Conservation (phyloP, 2,888 invertebrate genomes). For the Trachelus stipa region DNA sequence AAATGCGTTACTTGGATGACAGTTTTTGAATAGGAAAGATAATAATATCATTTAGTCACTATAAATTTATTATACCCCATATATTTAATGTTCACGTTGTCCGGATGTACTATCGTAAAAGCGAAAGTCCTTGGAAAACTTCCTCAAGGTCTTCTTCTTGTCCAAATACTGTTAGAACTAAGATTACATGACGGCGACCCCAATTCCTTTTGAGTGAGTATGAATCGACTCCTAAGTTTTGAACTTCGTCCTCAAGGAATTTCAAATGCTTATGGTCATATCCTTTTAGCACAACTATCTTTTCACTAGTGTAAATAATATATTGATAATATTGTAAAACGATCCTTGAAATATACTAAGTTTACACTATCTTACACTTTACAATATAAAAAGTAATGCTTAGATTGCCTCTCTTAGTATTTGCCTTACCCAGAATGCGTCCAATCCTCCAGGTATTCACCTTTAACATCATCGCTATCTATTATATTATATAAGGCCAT, state of each 20-base stretch:
- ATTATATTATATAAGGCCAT: slow-evolving; percentile 37
- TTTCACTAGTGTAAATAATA: slow-evolving; percentile 29
- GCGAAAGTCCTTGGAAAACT: slow-evolving; percentile 59
- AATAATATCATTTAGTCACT: not conserved
- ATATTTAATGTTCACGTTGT: not conserved
- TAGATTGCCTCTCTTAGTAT: not conserved
- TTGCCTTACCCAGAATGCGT: slow-evolving; percentile 37
- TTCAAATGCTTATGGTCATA: slow-evolving; percentile 46
- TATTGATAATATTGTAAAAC: not conserved
- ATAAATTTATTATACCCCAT: not conserved
- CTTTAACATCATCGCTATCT: slow-evolving; percentile 28
- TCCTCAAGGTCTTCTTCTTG: slow-evolving; percentile 65
- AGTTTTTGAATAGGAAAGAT: not conserved
- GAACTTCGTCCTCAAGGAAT: slow-evolving; percentile 38
- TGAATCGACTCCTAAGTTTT: slow-evolving; percentile 34
- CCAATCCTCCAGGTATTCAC: slow-evolving; percentile 39
- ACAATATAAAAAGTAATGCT: not conserved
- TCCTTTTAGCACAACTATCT: slow-evolving; percentile 41
- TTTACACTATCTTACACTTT: not conserved
- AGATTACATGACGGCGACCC: slow-evolving; percentile 33
- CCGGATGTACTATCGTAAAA: slow-evolving; percentile 30
- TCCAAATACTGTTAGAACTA: slow-evolving; percentile 68
- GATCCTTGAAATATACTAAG: not conserved
- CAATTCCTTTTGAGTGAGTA: slow-evolving; percentile 35
- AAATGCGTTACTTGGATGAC: not conserved